Base-by-base conservation (phyloP, 1,140 invertebrate genomes). In the Delia radicum region DNA sequence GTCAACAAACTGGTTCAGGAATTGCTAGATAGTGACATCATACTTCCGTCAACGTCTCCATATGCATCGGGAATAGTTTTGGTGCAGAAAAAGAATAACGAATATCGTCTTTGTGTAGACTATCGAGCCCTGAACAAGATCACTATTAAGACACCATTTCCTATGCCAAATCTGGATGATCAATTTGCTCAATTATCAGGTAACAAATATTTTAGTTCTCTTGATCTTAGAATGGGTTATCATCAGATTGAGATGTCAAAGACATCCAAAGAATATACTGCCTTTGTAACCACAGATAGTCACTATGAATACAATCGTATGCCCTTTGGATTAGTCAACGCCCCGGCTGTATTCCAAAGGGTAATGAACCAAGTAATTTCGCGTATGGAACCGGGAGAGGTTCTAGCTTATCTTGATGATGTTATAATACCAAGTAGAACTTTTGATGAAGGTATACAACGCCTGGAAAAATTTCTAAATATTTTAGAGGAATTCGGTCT, bases 211-310 rank as follows among this genome's bases (percentile, higher is more conserved):
- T 88, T 88, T 75, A 80, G 81, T 1, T 80, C 82, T 0, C 73
- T 89, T 1, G 87, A 89, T 78, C 67, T 88, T 8, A 79, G 78
- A 0, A 82, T 79, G 29, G 89, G 89, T 0, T 90, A 87, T 79
- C 87, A 87, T 83, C 89, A 91, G 80, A 83, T 90, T n/a, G 37
- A 76, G 75, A 79, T 89, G 7, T 28, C 69, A 81, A 0, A 46
- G 13, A 8, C 7, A 13, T 46, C 42, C 13, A 5, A 15, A 13
- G 15, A 46, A 15, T 89, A 89, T 80, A 89, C 89, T 2, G 88
- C 87, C 7, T 89, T 89, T 75, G 80, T 79, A 29, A 84, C 82
- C 0, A 77, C 79, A 18, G 74, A 69, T 24, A 81, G 78, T 0
- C 79, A 79, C 29, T 80, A 67, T 71, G 76, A 79, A 27, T 83